phyloP scores from a whole-genome alignment of 2,797 vertebrate genomes.

The Melanotaenia trifasciata region DNA sequence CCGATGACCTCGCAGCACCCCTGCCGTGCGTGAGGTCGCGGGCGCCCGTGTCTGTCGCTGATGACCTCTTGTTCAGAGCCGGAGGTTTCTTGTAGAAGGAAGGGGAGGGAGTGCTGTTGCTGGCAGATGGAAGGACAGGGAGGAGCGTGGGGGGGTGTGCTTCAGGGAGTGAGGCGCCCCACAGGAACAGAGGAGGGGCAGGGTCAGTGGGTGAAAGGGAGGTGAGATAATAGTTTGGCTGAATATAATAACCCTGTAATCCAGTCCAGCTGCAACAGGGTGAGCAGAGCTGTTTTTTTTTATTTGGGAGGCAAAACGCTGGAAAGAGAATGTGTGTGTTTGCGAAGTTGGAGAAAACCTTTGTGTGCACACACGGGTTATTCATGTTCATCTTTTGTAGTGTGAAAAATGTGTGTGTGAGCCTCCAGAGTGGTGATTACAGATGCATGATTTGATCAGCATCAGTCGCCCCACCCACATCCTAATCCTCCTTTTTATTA shows the following conservation, averaged over 20 bases:
- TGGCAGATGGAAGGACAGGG: slow-evolving; percentile 55
- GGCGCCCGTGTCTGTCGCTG: slow-evolving; percentile 58
- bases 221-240: slow-evolving; percentile 84
- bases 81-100: slow-evolving; percentile 22
- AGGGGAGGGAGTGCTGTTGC: slow-evolving; percentile 37
- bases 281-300: slow-evolving; percentile 39
- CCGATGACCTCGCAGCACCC: slow-evolving; percentile 74
- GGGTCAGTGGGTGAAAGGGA: slow-evolving; percentile 77
- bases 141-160: slow-evolving; percentile 49
- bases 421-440: slow-evolving; percentile 2
- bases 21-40: slow-evolving; percentile 59
- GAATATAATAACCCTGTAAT: slow-evolving; percentile 76
- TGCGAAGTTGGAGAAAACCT: slow-evolving; percentile 39
- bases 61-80: slow-evolving; percentile 73
- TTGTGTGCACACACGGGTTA: slow-evolving; percentile 18
- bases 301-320: slow-evolving; percentile 20
- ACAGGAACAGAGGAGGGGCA: slow-evolving; percentile 77
- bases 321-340: slow-evolving; percentile 31
- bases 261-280: slow-evolving; percentile 76
- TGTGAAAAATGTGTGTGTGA: slow-evolving; percentile 5
- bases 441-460: slow-evolving; percentile 2
- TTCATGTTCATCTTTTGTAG: slow-evolving; percentile 17
- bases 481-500: slow-evolving; percentile 17
- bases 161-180: slow-evolving; percentile 67
- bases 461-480: slow-evolving; percentile 37